Base-by-base conservation (phyloP, 2,888 invertebrate genomes). In the Hydriomena furcata region DNA sequence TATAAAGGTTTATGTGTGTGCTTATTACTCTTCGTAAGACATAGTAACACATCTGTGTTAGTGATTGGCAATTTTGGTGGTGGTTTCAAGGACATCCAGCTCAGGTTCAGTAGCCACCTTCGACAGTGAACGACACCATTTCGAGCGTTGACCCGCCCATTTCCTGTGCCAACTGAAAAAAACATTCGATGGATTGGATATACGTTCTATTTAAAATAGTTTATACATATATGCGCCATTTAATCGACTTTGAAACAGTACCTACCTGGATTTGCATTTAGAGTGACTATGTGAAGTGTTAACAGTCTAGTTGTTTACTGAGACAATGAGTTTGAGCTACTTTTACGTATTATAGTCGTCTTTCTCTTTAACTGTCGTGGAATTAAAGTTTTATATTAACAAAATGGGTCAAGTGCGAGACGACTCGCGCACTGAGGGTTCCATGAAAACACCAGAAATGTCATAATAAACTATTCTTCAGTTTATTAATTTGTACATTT, bases 101-200 rank as follows among this genome's bases (percentile, higher is more conserved):
- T 68, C 68, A 81, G 76, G 90, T 89, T 89, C 85, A 82, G 87
- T 84, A 82, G 81, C 85, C 85, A 83, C 82, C 80, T 82, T 77
- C 76, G 67, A 71, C 84, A 71, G 85, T 82, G 83, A 88, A 87
- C 71, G 86, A 86, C 89, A 88, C 80, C 80, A 86, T 80, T 84
- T 74, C 74, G 89, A 76, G 68, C 89, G 71, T 88, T 88, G 88
- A 90, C 84, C 88, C 71, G 62, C 60, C 66, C 69, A 74, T 77
- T 88, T 87, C 87, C 87, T 89, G 84, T 75, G 80, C 75, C 69
- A 73, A 69, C 76, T 67, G 66, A 82, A 75, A 73, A n/a, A 74
- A 74, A 80, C 68, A 73, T 63, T 67, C 70, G 70, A 73, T 73
- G 73, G 68, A 73, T 75, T 66, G 72, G 61, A 77, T 73, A 53